Evolutionary conservation across 2,888 invertebrate species (phyloP).

Genomic region (Oeneis ivallda): DNA sequence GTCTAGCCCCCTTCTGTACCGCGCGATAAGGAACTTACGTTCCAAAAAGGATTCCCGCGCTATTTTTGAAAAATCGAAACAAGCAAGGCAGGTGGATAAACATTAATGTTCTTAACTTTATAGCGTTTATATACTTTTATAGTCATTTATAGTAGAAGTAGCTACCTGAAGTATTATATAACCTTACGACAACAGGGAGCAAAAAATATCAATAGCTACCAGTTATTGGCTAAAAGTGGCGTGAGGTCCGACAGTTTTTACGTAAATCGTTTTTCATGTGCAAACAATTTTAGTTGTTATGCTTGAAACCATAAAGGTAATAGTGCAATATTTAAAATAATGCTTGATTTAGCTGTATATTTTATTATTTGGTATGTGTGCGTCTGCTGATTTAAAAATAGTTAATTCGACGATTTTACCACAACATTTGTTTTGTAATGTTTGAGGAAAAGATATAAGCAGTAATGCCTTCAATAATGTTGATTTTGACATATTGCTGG

Average conservation of each 20-base stretch:
- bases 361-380: not conserved
- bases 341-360: not conserved
- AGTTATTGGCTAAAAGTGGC: constrained; percentile 14
- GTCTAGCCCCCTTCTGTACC: no score
- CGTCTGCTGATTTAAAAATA: not conserved
- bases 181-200: constrained; percentile 6
- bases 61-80: no score
- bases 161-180: not conserved
- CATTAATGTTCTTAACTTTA: no score
- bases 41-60: no score
- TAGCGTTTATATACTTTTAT: no score
- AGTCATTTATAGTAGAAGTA: no score
- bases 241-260: constrained; percentile 9
- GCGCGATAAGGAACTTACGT: no score
- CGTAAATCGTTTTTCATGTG: not conserved
- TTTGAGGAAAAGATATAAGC: not conserved
- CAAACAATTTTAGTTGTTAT: not conserved
- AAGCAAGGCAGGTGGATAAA: no score
- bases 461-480: no score
- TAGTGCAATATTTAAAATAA: not conserved
- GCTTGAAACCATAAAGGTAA: not conserved
- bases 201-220: constrained; percentile 17
- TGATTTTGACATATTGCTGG: no score
- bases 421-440: not conserved
- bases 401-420: not conserved